Base-by-base conservation (phyloP, 2,113 vertebrate species). In the Barbus barbus region DNA sequence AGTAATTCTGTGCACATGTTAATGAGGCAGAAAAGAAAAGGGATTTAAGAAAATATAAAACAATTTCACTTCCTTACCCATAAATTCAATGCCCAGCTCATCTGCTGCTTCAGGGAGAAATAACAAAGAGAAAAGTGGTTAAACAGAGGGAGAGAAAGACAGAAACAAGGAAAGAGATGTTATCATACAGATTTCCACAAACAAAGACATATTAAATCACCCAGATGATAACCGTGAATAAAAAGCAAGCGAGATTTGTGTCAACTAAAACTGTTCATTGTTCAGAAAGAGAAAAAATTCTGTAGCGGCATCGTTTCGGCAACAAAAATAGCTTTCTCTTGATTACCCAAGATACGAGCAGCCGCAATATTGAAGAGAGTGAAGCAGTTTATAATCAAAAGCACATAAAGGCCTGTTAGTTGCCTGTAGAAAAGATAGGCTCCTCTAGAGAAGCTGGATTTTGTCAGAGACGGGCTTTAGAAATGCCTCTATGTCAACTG, bases 71-170 rank as follows among this genome's bases (percentile, higher is more conserved):
- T n/a, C n/a, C 94, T 95, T 93, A 95, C 94, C 94, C 94, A 95
- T 94, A 88, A 95, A 95, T 90, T 95, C 94, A 78, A 95, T 95
- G 81, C 94, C 94, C 83, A 94, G 93, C 89, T 94, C 93, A 81
- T 94, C 94, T 79, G 89, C 94, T 94, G 93, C 82, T 91, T 75
- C 46, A 69, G 24, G 28, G 60, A 85, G 48, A 60, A 24, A 83
- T 28, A 74, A 48, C 8, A 41, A 67, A 69, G 58, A 85, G 48
- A 84, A 41, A 86, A 53, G 60, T 78, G 84, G 84, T 82, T 78
- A 83, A 86, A 82, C 51, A 78, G 51, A 78, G 0, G 6, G 51
- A 38, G 26, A 58, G 12, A 20, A 36, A 78, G 48, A 53, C 33
- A 78, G 73, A 74, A 74, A 74, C 71, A 44, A 24, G 41, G 41